Conservation (phyloP, 2,888 invertebrate genomes). For the Polia nebulosa region DNA sequence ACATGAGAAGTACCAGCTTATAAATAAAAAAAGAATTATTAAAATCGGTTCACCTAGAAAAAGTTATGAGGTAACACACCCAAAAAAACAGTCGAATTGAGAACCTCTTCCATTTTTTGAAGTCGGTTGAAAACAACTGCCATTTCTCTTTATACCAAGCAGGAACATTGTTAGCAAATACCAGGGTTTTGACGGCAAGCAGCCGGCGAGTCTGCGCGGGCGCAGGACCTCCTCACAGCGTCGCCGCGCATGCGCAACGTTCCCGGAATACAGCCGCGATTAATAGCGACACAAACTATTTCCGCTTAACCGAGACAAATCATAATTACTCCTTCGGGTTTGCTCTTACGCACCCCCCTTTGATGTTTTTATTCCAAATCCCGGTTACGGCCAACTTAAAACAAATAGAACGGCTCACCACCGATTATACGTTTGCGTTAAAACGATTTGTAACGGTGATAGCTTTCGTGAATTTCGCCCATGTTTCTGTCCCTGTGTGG, state of each 20-base stretch:
- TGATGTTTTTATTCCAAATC: slow-evolving; percentile 90
- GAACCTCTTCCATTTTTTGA: too few relatives aligned
- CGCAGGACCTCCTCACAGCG: slow-evolving; percentile 62
- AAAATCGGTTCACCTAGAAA: too few relatives aligned
- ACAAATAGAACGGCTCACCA: slow-evolving; percentile 89
- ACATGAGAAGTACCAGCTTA: too few relatives aligned
- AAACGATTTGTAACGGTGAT: slow-evolving; percentile 89
- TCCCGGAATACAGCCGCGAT: slow-evolving; percentile 86
- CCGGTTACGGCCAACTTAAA: slow-evolving; percentile 89
- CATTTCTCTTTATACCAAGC: background rate
- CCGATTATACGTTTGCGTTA: slow-evolving; percentile 90
- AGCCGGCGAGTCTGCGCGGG: slow-evolving; percentile 71
- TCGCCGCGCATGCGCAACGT: slow-evolving; percentile 67
- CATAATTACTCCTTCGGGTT: slow-evolving; percentile 89
- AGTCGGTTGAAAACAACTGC: too few relatives aligned
- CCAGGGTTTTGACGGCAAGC: slow-evolving; percentile 45
- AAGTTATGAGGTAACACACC: too few relatives aligned
- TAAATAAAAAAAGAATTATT: too few relatives aligned
- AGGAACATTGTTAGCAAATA: slow-evolving; percentile 41
- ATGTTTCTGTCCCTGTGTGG: slow-evolving; percentile 86
- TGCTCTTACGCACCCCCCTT: slow-evolving; percentile 87
- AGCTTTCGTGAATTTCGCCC: slow-evolving; percentile 86
- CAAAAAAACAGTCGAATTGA: too few relatives aligned
- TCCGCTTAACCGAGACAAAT: slow-evolving; percentile 90
- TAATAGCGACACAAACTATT: slow-evolving; percentile 90